Percentiles rank a stretch among this genome's conserved stretches.
Conservation (phyloP, 2,797 vertebrate species). For the Pelobates cultripes region DNA sequence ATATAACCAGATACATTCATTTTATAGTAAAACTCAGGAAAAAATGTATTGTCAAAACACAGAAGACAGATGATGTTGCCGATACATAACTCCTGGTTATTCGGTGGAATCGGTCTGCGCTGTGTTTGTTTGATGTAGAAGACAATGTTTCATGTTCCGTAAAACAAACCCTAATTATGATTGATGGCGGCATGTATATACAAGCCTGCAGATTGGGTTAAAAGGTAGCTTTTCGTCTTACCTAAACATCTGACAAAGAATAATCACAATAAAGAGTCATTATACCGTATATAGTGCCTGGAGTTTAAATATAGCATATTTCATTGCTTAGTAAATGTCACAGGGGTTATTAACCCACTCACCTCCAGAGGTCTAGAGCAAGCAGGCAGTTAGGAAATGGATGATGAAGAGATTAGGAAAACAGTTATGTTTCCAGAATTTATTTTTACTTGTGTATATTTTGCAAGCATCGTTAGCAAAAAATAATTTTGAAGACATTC, state of each 20-base stretch:
- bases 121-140: conserved; percentile 44
- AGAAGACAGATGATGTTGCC: conserved; percentile 4
- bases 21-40: background rate
- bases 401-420: background rate
- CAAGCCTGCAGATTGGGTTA: conserved; percentile 11
- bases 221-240: conserved; percentile 45
- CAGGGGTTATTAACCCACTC: conserved; percentile 3
- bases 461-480: background rate
- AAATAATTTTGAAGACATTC: background rate
- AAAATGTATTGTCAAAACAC: conserved; percentile 37
- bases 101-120: conserved; percentile 33
- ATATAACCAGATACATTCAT: too few species aligned
- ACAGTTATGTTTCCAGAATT: background rate
- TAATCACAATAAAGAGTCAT: conserved; percentile 41
- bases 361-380: background rate
- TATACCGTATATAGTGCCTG: conserved; percentile 27
- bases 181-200: conserved; percentile 35
- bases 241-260: conserved; percentile 46
- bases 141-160: conserved; percentile 47
- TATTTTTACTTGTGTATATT: background rate
- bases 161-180: conserved; percentile 53
- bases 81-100: conserved; percentile 10
- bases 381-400: background rate
- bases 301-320: conserved; percentile 18
- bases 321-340: conserved; percentile 31